These are phyloP conservation scores for Andinoacara biseriatus DNA, from an alignment of 2,113 vertebrate genomes.

Conservation along the genomic window DNA sequence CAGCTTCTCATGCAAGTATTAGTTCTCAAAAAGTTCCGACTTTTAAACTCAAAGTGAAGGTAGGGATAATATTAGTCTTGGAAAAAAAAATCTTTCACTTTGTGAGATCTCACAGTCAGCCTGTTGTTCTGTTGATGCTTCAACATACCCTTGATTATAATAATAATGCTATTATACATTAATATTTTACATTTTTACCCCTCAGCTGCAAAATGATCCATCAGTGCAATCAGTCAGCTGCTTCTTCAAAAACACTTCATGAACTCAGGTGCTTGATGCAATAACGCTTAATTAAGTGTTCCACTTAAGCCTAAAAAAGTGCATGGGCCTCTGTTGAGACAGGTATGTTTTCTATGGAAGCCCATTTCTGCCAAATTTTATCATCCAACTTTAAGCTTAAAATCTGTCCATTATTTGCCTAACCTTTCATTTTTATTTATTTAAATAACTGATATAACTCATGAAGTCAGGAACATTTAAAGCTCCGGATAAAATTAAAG, in stretches of 20 bases:
- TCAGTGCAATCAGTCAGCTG: not conserved
- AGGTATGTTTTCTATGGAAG: not conserved
- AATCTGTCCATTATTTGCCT: not conserved
- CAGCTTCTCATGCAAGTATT: conserved; percentile 7
- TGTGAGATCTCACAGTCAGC: not conserved
- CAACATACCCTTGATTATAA: not conserved
- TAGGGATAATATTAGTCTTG: not conserved
- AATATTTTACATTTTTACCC: not conserved
- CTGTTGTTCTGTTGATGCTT: not conserved
- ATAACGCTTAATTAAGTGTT: conserved; percentile 1
- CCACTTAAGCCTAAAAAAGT: not conserved
- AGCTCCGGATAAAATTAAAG: not conserved
- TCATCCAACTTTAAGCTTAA: not conserved
- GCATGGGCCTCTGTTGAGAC: not conserved
- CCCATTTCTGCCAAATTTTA: not conserved
- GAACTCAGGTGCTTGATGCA: not conserved
- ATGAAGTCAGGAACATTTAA: not conserved
- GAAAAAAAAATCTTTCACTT: not conserved
- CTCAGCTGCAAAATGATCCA: not conserved
- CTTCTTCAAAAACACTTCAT: conserved; percentile 17
- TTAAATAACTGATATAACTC: not conserved
- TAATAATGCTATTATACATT: not conserved
- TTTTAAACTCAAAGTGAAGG: conserved; percentile 22
- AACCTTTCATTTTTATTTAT: not conserved
- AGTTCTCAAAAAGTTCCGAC: conserved; percentile 11